These are phyloP conservation scores for Otis tarda DNA, from an alignment of 2,113 vertebrate genomes.

Conservation along the genomic window DNA sequence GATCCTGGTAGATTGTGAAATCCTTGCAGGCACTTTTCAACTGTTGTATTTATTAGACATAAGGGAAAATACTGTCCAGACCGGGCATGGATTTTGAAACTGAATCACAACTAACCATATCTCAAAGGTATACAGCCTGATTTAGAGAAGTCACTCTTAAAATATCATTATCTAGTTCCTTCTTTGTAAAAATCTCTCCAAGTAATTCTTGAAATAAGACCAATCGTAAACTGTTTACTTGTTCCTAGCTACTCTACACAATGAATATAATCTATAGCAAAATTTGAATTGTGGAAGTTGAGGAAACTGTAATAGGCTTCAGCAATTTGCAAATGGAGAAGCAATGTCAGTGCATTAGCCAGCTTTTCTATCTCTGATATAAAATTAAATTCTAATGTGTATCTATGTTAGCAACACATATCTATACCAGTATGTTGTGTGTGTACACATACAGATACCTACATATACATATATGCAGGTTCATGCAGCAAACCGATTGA, in stretches of 20 bases:
- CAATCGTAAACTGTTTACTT: not conserved
- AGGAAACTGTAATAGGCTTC: not conserved
- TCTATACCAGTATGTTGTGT: not conserved
- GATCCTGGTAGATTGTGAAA: not conserved
- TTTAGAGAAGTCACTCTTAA: not conserved
- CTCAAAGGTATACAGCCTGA: not conserved
- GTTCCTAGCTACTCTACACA: not conserved
- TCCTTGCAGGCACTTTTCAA: not conserved
- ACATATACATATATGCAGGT: not conserved
- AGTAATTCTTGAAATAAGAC: not conserved
- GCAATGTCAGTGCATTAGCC: not conserved
- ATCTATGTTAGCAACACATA: not conserved
- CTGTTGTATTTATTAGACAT: not conserved
- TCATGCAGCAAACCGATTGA: not conserved
- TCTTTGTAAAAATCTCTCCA: not conserved
- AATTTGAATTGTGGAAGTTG: not conserved
- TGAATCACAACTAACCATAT: not conserved
- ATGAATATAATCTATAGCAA: not conserved
- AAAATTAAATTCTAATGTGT: not conserved
- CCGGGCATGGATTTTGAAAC: not conserved
- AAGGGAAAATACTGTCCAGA: not conserved
- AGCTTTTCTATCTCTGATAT: not conserved
- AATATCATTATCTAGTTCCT: not conserved
- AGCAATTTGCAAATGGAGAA: not conserved
- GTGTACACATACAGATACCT: not conserved